phyloP scores from a whole-genome alignment of 2,113 vertebrate species.

The Lucifuga dentata region DNA sequence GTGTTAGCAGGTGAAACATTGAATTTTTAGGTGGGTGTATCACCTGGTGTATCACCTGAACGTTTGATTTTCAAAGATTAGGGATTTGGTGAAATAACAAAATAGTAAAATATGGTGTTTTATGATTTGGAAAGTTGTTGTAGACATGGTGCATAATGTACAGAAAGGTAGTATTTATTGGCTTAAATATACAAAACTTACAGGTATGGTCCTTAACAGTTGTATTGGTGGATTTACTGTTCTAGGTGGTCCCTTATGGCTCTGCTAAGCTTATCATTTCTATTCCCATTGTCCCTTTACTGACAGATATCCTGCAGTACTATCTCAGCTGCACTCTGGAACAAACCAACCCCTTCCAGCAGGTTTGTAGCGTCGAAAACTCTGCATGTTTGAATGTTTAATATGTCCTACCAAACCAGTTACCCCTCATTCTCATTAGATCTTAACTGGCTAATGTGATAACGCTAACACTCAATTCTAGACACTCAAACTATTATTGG shows the following conservation, averaged over 20 bases:
- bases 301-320: conserved; percentile 90
- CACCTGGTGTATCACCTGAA: no score
- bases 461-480: conserved; percentile 1
- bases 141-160: no score
- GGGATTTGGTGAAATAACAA: no score
- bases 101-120: no score
- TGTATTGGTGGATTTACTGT: no score
- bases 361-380: conserved; percentile 83
- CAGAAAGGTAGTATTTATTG: no score
- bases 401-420: neutral
- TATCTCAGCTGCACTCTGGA: conserved; percentile 90
- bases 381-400: conserved; percentile 2
- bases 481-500: neutral
- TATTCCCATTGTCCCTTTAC: conserved; percentile 1
- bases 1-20: no score
- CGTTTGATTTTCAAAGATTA: no score
- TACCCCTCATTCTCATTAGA: neutral
- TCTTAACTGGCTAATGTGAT: neutral
- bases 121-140: no score
- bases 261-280: conserved; percentile 4
- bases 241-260: neutral
- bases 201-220: no score
- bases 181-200: no score
- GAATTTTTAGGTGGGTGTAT: no score
- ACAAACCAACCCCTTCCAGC: conserved; percentile 94